phyloP scores from a whole-genome alignment of 2,888 invertebrate genomes.

The Lordiphosa andalusiaca region DNA sequence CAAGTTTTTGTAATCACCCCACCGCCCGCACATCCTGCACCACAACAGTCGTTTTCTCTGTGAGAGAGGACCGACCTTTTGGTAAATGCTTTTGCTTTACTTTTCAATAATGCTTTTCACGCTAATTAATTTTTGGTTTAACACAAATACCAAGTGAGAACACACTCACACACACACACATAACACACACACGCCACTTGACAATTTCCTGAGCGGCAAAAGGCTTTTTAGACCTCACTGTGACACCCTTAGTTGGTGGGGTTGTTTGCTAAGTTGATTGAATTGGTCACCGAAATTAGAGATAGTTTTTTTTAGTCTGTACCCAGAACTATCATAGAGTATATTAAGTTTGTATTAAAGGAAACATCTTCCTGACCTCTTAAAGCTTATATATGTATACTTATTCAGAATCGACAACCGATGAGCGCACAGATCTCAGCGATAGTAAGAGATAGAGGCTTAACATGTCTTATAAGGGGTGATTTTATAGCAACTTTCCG shows the following conservation, averaged over 20 bases:
- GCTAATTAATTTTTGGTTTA: slow-evolving; percentile 77
- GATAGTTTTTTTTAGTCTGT: too few species aligned
- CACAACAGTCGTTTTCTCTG: not conserved
- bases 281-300: too few species aligned
- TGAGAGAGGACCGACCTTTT: slow-evolving; percentile 6
- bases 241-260: not conserved
- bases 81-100: slow-evolving; percentile 38
- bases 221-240: slow-evolving; percentile 24
- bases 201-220: slow-evolving; percentile 59
- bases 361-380: too few species aligned
- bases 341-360: too few species aligned
- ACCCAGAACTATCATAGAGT: too few species aligned
- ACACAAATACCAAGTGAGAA: slow-evolving; percentile 29
- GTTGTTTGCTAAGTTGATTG: not conserved
- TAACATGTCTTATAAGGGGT: too few species aligned
- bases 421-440: too few species aligned
- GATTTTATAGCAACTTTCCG: too few species aligned
- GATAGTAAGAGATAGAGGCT: too few species aligned
- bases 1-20: slow-evolving; percentile 67
- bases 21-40: not conserved
- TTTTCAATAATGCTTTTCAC: slow-evolving; percentile 76
- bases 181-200: slow-evolving; percentile 28
- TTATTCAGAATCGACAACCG: too few species aligned
- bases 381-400: too few species aligned
- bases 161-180: slow-evolving; percentile 21